Evolutionary conservation across 2,113 vertebrate species (phyloP).

Genomic region (Meles meles): DNA sequence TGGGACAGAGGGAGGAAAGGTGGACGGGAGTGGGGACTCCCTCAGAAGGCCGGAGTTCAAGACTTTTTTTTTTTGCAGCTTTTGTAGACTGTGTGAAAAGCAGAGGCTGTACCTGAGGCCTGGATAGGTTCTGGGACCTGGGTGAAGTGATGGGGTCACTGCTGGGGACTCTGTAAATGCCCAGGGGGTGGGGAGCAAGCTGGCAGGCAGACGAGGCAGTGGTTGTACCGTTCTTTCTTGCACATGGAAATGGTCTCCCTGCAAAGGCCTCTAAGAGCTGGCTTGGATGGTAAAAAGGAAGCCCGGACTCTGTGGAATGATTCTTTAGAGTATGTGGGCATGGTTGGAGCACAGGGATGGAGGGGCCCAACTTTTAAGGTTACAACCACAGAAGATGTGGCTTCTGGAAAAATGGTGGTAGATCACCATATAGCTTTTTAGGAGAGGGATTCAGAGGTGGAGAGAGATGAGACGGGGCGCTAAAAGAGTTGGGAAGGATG

Average conservation of each 20-base stretch:
- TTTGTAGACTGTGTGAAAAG: not conserved
- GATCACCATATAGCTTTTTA: not conserved
- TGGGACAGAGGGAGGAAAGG: not conserved
- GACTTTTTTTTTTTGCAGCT: not conserved
- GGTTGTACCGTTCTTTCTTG: not conserved
- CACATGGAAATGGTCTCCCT: not conserved
- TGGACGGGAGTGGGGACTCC: not conserved
- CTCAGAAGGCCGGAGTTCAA: not conserved
- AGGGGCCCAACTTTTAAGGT: not conserved
- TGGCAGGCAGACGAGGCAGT: not conserved
- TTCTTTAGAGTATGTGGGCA: not conserved
- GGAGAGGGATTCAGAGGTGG: not conserved
- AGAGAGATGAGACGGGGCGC: not conserved
- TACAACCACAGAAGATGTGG: not conserved
- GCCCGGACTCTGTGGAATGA: not conserved
- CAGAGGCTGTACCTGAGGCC: not conserved
- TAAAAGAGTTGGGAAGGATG: not conserved
- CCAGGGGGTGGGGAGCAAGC: too few species aligned
- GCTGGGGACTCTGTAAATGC: not conserved
- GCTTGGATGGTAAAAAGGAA: not conserved
- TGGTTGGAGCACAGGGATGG: not conserved
- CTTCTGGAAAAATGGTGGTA: not conserved
- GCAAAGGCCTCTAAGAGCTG: not conserved
- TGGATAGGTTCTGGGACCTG: not conserved
- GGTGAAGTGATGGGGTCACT: not conserved